Evolutionary conservation across 2,888 invertebrate species (phyloP).

Genomic region (Smittia aterrima): DNA sequence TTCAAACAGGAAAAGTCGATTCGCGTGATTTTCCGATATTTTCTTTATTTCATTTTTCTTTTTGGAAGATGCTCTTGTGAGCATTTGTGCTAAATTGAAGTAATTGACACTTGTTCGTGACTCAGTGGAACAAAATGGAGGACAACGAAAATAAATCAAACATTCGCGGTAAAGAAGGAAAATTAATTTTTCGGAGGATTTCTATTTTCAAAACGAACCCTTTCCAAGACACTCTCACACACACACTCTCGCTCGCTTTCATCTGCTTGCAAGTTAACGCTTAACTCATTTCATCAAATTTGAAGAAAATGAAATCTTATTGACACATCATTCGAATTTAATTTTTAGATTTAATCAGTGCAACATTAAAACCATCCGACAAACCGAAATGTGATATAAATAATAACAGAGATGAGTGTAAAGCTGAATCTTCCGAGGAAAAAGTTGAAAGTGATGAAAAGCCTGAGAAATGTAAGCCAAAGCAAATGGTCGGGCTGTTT

Average conservation of each 20-base stretch:
- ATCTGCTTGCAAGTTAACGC: not conserved
- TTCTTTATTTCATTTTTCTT: too few species aligned
- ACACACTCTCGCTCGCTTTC: not conserved
- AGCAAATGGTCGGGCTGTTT: conserved; percentile 32
- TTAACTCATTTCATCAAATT: not conserved
- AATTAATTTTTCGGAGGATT: not conserved
- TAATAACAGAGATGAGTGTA: conserved; percentile 12
- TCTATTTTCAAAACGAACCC: not conserved
- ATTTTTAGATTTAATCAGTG: conserved; percentile 38
- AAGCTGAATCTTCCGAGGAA: not conserved
- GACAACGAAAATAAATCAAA: not conserved
- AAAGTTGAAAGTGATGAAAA: conserved; percentile 12
- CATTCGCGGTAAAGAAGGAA: not conserved
- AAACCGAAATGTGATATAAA: conserved; percentile 31
- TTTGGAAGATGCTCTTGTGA: not conserved
- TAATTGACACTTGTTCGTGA: not conserved
- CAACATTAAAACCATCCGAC: not conserved
- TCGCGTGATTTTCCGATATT: not conserved
- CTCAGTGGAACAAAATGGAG: not conserved
- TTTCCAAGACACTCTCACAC: not conserved
- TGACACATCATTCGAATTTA: not conserved
- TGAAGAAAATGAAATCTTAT: not conserved
- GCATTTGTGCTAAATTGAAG: not conserved
- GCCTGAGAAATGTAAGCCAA: conserved; percentile 24
- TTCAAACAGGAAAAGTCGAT: conserved; percentile 27